A percentile compares a stretch with the other conserved stretches of the same genome.
phyloP scores from a whole-genome alignment of 2,888 invertebrate species.

The Frankliniella intonsa region DNA sequence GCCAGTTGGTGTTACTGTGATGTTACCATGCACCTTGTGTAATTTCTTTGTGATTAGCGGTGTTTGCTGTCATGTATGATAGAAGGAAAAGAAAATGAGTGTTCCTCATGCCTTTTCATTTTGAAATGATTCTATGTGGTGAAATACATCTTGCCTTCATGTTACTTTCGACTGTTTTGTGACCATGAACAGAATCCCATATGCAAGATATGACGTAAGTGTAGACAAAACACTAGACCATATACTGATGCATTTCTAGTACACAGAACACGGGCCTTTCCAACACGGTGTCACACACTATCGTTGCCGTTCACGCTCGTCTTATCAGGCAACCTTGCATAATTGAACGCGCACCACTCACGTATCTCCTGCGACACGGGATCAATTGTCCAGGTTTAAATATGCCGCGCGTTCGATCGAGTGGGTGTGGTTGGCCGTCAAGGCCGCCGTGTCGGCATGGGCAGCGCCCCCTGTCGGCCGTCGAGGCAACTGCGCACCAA shows the following conservation, averaged over 20 bases:
- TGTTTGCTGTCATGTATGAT: conserved; percentile 7
- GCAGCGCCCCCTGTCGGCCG: neutral
- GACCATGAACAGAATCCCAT: too few relatives aligned
- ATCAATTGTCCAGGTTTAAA: neutral
- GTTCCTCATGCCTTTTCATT: neutral
- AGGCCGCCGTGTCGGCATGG: neutral
- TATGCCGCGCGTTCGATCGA: neutral
- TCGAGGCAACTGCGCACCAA: neutral
- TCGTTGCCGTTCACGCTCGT: too few relatives aligned
- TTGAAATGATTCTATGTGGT: conserved; percentile 13
- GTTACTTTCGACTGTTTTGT: neutral
- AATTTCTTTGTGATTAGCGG: conserved; percentile 9
- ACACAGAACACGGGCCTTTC: too few relatives aligned
- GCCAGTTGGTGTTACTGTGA: neutral
- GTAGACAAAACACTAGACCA: too few relatives aligned
- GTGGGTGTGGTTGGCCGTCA: neutral
- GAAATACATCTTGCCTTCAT: conserved; percentile 25
- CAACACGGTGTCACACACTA: too few relatives aligned
- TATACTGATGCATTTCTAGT: too few relatives aligned
- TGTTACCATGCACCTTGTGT: conserved; percentile 13
- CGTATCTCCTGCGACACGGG: neutral
- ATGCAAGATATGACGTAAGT: too few relatives aligned
- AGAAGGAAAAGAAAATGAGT: neutral
- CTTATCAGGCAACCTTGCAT: too few relatives aligned
- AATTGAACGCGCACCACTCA: too few relatives aligned